A percentile compares a stretch with the other conserved stretches of the same genome.
Evolutionary conservation across 2,888 invertebrate genomes (phyloP).

Genomic region (Muschampia plurimacula): DNA sequence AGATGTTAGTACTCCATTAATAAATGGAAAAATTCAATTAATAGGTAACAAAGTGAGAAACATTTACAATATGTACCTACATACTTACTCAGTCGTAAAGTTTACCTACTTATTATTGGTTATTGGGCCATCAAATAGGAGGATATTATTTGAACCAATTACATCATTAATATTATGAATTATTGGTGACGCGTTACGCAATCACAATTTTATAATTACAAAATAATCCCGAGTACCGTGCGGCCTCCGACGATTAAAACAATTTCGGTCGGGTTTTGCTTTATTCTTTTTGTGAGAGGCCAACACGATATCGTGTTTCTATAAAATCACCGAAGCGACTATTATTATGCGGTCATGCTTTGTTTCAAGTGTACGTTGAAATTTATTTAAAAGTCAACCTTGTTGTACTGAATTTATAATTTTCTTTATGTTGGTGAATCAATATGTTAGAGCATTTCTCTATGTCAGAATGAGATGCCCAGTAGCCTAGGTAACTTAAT

Average conservation of each 20-base stretch:
- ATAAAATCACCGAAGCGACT: slow-evolving; percentile 84
- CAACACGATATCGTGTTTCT: slow-evolving; percentile 83
- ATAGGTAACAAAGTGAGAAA: too few species aligned
- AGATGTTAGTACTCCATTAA: neutral
- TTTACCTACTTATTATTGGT: too few species aligned
- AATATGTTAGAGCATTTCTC: slow-evolving; percentile 54
- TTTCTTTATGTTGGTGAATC: slow-evolving; percentile 41
- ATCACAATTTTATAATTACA: slow-evolving; percentile 57
- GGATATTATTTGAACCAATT: neutral
- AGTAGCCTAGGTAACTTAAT: slow-evolving; percentile 85
- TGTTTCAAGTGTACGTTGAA: slow-evolving; percentile 59
- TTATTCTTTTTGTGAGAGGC: slow-evolving; percentile 82
- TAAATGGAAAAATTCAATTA: neutral
- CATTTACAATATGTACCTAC: too few species aligned
- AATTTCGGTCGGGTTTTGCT: slow-evolving; percentile 79
- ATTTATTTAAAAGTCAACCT: slow-evolving; percentile 44
- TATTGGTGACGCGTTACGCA: slow-evolving; percentile 42
- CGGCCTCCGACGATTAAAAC: slow-evolving; percentile 83
- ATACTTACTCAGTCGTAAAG: too few species aligned
- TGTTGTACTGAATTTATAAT: slow-evolving; percentile 42
- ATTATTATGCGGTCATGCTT: slow-evolving; percentile 68
- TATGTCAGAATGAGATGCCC: slow-evolving; percentile 63
- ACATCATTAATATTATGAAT: slow-evolving; percentile 46
- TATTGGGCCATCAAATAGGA: neutral
- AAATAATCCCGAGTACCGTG: slow-evolving; percentile 63